Evolutionary conservation across 2,113 vertebrate genomes (phyloP).

Genomic region (Antechinus stuartii): DNA sequence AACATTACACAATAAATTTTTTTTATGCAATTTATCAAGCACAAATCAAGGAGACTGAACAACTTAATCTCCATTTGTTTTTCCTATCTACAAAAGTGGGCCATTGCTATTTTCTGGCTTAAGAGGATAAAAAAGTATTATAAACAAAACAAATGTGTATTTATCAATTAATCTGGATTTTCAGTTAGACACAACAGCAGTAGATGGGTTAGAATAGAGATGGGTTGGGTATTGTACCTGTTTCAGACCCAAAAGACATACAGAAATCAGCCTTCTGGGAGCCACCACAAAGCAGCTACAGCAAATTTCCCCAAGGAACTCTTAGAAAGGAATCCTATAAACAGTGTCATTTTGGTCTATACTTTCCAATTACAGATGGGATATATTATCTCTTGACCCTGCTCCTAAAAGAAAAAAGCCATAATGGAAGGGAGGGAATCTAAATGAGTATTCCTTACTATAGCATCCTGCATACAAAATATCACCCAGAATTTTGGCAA

Average conservation of each 20-base stretch:
- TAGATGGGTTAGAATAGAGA: neutral
- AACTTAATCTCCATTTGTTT: neutral
- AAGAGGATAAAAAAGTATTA: neutral
- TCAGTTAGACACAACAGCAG: neutral
- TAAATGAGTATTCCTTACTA: neutral
- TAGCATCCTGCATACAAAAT: neutral
- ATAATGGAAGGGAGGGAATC: neutral
- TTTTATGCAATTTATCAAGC: neutral
- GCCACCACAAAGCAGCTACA: neutral
- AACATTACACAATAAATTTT: neutral
- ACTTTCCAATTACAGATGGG: neutral
- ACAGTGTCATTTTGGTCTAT: neutral
- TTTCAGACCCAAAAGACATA: neutral
- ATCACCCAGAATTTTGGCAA: neutral
- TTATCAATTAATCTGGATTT: neutral
- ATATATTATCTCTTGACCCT: neutral
- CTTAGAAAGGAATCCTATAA: neutral
- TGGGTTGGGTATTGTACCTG: neutral
- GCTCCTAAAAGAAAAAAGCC: neutral
- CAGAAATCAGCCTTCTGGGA: neutral
- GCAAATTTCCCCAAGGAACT: neutral
- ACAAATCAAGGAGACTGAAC: neutral
- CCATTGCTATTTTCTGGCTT: neutral
- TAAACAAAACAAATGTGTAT: neutral
- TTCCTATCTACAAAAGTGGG: neutral